Evolutionary conservation across 2,113 vertebrate genomes (phyloP).

Genomic region (Leptocoma aspasia): DNA sequence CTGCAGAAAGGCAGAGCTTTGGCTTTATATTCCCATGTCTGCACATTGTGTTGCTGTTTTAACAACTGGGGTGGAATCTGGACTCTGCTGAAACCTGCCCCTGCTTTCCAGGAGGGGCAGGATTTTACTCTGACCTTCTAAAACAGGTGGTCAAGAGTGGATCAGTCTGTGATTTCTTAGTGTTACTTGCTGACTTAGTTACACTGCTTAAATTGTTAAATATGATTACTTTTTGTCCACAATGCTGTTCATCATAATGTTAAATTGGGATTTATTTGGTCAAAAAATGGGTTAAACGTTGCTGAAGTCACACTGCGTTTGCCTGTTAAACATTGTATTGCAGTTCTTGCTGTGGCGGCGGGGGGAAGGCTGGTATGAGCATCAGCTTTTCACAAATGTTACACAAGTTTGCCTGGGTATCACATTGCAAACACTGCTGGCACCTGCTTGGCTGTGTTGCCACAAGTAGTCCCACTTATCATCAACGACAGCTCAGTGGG

Average conservation of each 20-base stretch:
- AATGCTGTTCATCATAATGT: neutral
- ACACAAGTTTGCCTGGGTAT: neutral
- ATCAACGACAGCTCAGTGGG: neutral
- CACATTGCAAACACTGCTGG: neutral
- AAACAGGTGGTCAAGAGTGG: neutral
- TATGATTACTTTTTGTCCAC: neutral
- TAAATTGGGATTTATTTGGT: neutral
- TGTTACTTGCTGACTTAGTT: neutral
- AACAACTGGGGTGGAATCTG: neutral
- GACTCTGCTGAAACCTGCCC: neutral
- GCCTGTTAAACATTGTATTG: neutral
- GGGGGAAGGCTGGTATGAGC: neutral
- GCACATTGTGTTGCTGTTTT: neutral
- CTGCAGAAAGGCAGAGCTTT: neutral
- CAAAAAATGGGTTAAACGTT: neutral
- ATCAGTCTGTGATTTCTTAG: neutral
- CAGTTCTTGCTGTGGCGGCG: accelerated
- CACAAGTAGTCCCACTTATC: neutral
- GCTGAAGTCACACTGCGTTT: neutral
- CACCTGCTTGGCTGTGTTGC: conserved; percentile 21
- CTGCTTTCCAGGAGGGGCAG: neutral
- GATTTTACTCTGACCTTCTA: neutral
- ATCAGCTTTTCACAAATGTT: neutral
- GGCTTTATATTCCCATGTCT: neutral
- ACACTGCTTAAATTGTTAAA: neutral